phyloP scores from a whole-genome alignment of 2,113 vertebrate species.

The Cyanistes caeruleus region DNA sequence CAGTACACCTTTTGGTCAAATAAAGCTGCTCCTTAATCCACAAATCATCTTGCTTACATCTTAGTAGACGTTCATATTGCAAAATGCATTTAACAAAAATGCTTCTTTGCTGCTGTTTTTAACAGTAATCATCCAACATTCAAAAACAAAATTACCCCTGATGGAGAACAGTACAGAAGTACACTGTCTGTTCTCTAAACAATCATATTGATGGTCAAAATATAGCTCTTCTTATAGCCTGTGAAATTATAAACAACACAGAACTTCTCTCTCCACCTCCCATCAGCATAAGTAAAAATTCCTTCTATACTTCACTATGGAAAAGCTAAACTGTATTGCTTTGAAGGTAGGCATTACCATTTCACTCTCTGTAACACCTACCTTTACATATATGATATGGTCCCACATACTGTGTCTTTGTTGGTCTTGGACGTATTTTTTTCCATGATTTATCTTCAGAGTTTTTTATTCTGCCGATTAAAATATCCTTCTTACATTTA shows the following conservation, averaged over 20 bases:
- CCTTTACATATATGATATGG: conserved; percentile 99
- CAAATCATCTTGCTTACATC: background rate
- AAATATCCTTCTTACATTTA: conserved; percentile 96
- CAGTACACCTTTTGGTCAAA: background rate
- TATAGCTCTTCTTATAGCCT: background rate
- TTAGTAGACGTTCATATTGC: background rate
- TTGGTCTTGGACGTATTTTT: conserved; percentile 93
- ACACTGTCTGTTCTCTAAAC: background rate
- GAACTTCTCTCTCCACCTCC: background rate
- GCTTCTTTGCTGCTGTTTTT: background rate
- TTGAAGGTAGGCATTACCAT: background rate
- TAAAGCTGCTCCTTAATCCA: background rate
- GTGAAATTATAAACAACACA: background rate
- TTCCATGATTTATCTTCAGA: conserved; percentile 88
- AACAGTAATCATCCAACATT: background rate
- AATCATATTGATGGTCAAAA: background rate
- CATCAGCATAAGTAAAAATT: background rate
- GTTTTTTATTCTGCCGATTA: conserved; percentile 90
- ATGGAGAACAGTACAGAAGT: background rate
- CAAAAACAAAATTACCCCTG: background rate
- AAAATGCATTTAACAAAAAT: background rate
- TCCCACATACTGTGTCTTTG: conserved; percentile 94
- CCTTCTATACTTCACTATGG: background rate
- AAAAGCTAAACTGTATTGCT: background rate
- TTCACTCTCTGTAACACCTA: conserved; percentile 25